Conservation (phyloP, 2,113 vertebrate species). For the Microcebus murinus region DNA sequence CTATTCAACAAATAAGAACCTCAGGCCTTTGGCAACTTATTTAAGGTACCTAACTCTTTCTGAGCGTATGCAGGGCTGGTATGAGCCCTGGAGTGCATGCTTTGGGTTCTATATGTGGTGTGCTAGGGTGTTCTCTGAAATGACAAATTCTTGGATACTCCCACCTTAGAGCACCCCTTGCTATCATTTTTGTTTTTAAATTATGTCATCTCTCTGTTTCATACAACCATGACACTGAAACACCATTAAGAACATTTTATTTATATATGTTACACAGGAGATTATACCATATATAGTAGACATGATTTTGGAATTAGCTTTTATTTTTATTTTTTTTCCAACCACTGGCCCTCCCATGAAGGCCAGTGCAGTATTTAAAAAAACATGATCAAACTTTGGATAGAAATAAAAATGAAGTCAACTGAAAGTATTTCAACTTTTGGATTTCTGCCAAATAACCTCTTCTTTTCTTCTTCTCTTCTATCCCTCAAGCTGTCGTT, state of each 20-base stretch:
- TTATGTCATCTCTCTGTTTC: not conserved
- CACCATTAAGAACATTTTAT: not conserved
- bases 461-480: conserved; percentile 34
- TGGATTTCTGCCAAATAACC: conserved; percentile 50
- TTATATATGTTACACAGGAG: not conserved
- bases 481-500: conserved; percentile 10
- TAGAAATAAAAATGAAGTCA: conserved; percentile 62
- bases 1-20: conserved; percentile 26
- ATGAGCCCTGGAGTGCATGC: not conserved
- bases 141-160: not conserved
- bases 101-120: not conserved
- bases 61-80: not conserved
- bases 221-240: not conserved
- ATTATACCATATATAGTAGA: not conserved
- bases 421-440: conserved; percentile 50
- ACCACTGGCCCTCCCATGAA: not conserved
- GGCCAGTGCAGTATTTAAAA: not conserved
- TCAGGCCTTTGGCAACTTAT: not conserved
- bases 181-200: not conserved
- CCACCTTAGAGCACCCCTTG: not conserved
- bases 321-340: conserved; percentile 51
- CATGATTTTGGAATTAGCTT: conserved; percentile 21
- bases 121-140: not conserved
- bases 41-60: not conserved
- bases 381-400: conserved; percentile 31